Evolutionary conservation across 2,888 invertebrate species (phyloP).

Genomic region (Hecatera dysodea): DNA sequence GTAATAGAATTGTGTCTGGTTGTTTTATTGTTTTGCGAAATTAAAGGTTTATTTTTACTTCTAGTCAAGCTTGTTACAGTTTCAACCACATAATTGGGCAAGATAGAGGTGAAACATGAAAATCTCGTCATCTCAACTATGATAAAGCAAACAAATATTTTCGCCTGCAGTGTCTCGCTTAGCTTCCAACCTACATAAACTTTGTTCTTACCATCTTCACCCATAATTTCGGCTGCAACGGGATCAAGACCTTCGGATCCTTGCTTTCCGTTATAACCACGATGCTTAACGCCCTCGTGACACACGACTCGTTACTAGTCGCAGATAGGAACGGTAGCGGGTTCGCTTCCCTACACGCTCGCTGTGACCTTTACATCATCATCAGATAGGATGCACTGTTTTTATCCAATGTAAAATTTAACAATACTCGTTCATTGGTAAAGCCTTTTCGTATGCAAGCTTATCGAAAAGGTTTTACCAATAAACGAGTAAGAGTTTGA

Average conservation of each 20-base stretch:
- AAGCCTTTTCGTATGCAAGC: too few relatives aligned
- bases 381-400: slow-evolving; percentile 64
- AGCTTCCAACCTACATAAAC: neutral
- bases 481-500: too few relatives aligned
- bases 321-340: slow-evolving; percentile 67
- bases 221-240: slow-evolving; percentile 45
- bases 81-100: too few relatives aligned
- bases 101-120: neutral
- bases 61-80: too few relatives aligned
- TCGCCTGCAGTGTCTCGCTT: too few relatives aligned
- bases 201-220: slow-evolving; percentile 22
- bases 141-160: neutral
- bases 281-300: slow-evolving; percentile 67
- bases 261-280: slow-evolving; percentile 61
- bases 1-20: too few relatives aligned
- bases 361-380: slow-evolving; percentile 69
- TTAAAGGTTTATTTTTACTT: too few relatives aligned
- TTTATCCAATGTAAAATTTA: too few relatives aligned
- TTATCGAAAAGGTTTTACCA: too few relatives aligned
- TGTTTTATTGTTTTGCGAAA: too few relatives aligned
- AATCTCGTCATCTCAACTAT: too few relatives aligned
- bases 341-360: slow-evolving; percentile 66
- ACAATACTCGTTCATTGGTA: too few relatives aligned
- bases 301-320: slow-evolving; percentile 69
- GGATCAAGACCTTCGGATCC: slow-evolving; percentile 47